Conservation (phyloP, 2,888 invertebrate genomes). For the Melinaea menophilus region DNA sequence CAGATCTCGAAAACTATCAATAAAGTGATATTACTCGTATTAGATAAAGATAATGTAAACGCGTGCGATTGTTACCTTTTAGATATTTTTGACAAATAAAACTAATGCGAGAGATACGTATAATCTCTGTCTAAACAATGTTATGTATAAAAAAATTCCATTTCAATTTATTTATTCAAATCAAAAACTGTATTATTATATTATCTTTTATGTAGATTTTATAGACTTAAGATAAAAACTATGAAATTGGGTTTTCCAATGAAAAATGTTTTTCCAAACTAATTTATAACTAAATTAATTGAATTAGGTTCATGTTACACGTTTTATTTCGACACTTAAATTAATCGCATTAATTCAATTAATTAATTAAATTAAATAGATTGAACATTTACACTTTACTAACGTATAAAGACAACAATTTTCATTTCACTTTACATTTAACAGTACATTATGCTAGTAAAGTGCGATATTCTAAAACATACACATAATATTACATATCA, state of each 20-base stretch:
- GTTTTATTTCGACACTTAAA: background rate
- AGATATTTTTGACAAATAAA: constrained; percentile 2
- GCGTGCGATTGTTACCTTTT: too few species aligned
- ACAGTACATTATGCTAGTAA: too few species aligned
- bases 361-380: background rate
- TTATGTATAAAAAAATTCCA: constrained; percentile 12
- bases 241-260: background rate
- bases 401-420: background rate
- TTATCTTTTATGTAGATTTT: constrained; percentile 10
- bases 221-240: too few species aligned
- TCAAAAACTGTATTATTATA: constrained; percentile 13
- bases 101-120: background rate
- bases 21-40: too few species aligned
- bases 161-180: background rate
- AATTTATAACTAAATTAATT: background rate
- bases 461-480: too few species aligned
- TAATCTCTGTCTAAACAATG: constrained; percentile 14
- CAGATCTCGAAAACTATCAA: too few species aligned
- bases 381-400: background rate
- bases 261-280: background rate
- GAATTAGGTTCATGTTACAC: background rate
- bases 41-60: too few species aligned
- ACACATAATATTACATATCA: too few species aligned
- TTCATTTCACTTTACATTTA: background rate
- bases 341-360: background rate